Percentiles rank a stretch among this genome's conserved stretches.
phyloP scores from a whole-genome alignment of 2,888 invertebrate species.

The Amblyjoppa fuscipennis region DNA sequence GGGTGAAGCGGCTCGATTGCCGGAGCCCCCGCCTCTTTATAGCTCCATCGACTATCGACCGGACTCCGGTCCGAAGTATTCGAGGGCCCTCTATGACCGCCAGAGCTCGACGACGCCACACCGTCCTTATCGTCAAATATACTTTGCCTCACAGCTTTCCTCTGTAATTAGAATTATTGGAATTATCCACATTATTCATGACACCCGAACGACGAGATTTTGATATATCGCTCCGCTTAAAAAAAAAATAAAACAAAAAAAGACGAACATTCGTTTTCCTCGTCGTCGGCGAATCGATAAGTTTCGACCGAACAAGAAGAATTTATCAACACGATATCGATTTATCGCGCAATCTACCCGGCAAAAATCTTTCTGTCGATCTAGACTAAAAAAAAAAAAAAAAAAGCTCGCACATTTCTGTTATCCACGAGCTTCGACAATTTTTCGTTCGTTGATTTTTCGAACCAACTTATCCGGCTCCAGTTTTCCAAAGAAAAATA shows the following conservation, averaged over 20 bases:
- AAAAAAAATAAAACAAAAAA: slow-evolving; percentile 4
- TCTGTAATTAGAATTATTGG: slow-evolving; percentile 60
- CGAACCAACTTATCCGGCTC: too few relatives aligned
- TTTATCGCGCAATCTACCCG: too few relatives aligned
- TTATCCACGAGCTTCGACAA: too few relatives aligned
- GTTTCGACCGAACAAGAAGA: too few relatives aligned
- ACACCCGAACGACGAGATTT: background rate
- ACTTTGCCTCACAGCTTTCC: background rate
- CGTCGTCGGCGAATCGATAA: too few relatives aligned
- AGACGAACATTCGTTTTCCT: too few relatives aligned
- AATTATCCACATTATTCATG: slow-evolving; percentile 52
- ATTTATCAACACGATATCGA: too few relatives aligned
- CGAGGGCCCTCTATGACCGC: background rate
- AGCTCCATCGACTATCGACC: background rate
- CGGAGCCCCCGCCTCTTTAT: background rate
- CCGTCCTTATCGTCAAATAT: background rate
- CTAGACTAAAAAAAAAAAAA: too few relatives aligned
- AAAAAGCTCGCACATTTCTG: too few relatives aligned
- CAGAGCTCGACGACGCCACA: background rate
- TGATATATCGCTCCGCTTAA: background rate
- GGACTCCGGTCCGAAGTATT: background rate
- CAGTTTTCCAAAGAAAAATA: too few relatives aligned
- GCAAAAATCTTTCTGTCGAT: too few relatives aligned
- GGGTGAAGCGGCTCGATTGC: background rate
- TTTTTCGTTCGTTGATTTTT: too few relatives aligned